Percentiles rank a stretch among this genome's conserved stretches.
phyloP scores from a whole-genome alignment of 2,888 invertebrate genomes.

The Eupithecia inturbata region DNA sequence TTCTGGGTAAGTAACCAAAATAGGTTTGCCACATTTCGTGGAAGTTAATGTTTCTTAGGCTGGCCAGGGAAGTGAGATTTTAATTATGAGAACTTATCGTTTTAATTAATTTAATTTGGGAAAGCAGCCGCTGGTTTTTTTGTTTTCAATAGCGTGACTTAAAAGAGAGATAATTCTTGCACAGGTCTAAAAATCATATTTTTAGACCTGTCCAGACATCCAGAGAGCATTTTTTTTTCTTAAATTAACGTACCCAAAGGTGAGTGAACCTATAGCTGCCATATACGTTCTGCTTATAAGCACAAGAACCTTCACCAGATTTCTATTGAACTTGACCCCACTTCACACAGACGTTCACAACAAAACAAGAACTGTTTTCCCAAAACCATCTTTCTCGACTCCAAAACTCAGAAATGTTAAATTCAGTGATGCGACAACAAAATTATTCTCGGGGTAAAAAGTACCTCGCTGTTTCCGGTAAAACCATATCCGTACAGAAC shows the following conservation, averaged over 20 bases:
- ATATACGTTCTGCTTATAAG: not conserved
- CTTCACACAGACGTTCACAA: not conserved
- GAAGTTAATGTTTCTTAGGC: constrained; percentile 9
- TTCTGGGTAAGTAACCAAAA: too few relatives aligned
- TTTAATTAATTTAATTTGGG: not conserved
- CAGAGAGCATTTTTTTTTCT: too few relatives aligned
- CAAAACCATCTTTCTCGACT: not conserved
- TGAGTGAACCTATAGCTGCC: not conserved
- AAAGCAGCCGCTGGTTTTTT: not conserved
- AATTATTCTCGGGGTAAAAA: constrained; percentile 28
- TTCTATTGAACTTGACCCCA: not conserved
- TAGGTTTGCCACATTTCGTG: constrained; percentile 27
- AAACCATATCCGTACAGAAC: constrained; percentile 35
- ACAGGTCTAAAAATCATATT: not conserved
- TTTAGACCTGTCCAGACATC: too few relatives aligned
- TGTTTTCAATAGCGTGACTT: not conserved
- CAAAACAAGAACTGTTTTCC: not conserved
- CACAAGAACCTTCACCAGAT: not conserved
- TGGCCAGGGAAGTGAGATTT: constrained; percentile 7
- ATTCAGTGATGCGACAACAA: constrained; percentile 31
- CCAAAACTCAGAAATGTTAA: constrained; percentile 36
- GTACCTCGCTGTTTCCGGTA: constrained; percentile 42
- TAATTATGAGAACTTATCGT: not conserved
- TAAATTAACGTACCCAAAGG: too few relatives aligned
- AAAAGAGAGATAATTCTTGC: not conserved